phyloP scores from a whole-genome alignment of 2,797 vertebrate genomes.

The Threskiornis aethiopicus region DNA sequence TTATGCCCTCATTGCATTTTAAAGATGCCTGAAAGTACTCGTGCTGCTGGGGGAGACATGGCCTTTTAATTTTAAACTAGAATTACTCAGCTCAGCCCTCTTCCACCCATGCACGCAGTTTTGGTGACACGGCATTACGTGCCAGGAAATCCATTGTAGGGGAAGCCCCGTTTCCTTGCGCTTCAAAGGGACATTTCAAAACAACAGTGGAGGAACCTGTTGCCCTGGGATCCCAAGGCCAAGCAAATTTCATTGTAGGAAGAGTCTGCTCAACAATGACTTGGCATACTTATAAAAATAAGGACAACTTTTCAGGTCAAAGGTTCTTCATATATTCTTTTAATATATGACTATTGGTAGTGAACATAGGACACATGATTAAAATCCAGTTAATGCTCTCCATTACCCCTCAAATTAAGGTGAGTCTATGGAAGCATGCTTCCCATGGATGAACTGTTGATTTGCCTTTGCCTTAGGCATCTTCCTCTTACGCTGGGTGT shows the following conservation, averaged over 20 bases:
- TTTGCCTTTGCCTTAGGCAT: neutral
- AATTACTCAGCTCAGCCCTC: neutral
- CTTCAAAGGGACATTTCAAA: neutral
- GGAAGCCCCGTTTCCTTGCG: neutral
- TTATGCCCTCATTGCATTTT: neutral
- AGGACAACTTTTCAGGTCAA: neutral
- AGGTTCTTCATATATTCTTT: neutral
- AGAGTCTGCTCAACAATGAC: neutral
- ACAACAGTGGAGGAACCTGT: neutral
- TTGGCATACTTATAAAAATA: neutral
- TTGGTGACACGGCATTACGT: neutral
- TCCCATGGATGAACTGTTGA: neutral
- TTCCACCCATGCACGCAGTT: neutral
- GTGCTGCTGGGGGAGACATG: neutral
- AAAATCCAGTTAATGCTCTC: neutral
- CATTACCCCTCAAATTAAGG: too few relatives aligned
- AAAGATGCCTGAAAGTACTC: neutral
- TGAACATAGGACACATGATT: neutral
- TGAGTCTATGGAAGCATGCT: neutral
- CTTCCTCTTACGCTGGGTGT: accelerated
- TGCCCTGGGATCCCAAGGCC: neutral
- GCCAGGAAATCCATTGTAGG: neutral
- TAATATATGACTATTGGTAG: neutral
- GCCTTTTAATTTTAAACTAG: neutral
- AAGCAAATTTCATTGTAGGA: neutral